These are phyloP conservation scores for Conopomorpha cramerella DNA, from an alignment of 1,140 invertebrate genomes.

Conservation along the genomic window DNA sequence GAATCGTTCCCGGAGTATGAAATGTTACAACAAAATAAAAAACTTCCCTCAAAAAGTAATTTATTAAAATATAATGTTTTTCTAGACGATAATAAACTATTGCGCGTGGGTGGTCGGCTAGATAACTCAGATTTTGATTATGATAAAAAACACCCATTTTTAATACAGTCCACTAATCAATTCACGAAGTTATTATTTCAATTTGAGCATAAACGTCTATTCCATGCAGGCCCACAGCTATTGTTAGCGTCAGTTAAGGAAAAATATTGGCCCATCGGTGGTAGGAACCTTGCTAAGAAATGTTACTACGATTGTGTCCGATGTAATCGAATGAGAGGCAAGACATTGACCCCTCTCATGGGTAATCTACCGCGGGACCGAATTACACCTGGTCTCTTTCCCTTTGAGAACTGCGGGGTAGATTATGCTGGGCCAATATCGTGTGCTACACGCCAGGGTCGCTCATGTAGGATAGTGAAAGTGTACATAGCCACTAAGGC, in stretches of 20 bases:
- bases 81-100: too few relatives aligned
- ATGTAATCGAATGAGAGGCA: constrained; percentile 2
- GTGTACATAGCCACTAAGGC: constrained; percentile 15
- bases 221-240: too few relatives aligned
- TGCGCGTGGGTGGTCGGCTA: too few relatives aligned
- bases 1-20: constrained; percentile 10
- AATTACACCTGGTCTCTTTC: neutral
- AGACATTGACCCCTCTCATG: too few relatives aligned
- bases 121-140: too few relatives aligned
- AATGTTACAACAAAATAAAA: constrained; percentile 5
- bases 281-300: too few relatives aligned
- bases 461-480: constrained; percentile 7
- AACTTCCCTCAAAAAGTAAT: constrained; percentile 3
- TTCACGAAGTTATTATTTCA: too few relatives aligned
- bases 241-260: too few relatives aligned
- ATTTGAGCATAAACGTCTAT: neutral
- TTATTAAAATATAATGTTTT: constrained; percentile 6
- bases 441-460: constrained; percentile 8
- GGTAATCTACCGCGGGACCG: constrained; percentile 1
- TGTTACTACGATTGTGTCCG: too few relatives aligned
- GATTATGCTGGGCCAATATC: constrained; percentile 6
- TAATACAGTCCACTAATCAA: constrained; percentile 2
- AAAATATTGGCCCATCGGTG: too few relatives aligned
- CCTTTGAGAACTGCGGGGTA: neutral
- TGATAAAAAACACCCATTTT: too few relatives aligned